Conservation (phyloP, 2,888 invertebrate genomes). For the Chirona hameri region DNA sequence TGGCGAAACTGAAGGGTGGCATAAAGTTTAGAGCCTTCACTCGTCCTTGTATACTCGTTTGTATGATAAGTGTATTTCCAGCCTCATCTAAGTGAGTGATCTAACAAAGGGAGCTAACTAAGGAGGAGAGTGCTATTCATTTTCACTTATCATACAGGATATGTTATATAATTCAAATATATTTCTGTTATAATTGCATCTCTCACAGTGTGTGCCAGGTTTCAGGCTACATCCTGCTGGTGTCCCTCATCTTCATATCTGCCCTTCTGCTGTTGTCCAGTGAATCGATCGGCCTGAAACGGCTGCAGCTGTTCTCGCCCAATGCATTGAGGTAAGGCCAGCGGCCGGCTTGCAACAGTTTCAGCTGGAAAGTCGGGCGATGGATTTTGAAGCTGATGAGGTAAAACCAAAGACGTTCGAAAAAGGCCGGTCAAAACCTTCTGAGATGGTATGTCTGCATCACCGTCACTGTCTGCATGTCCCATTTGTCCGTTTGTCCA, state of each 20-base stretch:
- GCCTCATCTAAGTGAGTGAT: neutral
- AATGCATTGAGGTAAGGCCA: neutral
- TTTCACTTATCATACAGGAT: neutral
- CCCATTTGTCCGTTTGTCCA: no score
- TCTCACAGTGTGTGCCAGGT: neutral
- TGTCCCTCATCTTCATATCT: neutral
- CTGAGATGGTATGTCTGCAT: no score
- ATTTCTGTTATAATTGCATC: neutral
- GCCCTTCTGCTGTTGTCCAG: neutral
- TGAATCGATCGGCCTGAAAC: neutral
- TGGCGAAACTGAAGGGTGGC: neutral
- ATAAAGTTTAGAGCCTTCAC: neutral
- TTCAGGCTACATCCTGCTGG: neutral
- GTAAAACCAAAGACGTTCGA: neutral
- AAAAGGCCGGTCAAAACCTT: no score
- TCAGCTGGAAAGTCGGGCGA: neutral
- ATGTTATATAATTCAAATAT: neutral
- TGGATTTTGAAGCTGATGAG: neutral
- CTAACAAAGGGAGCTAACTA: neutral
- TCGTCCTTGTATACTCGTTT: neutral
- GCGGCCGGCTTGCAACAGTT: neutral
- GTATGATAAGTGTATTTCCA: neutral
- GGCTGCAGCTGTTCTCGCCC: neutral
- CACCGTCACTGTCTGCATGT: no score
- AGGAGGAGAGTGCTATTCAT: no score